Conservation (phyloP, 2,888 invertebrate species). For the Dysmachus trigonus region DNA sequence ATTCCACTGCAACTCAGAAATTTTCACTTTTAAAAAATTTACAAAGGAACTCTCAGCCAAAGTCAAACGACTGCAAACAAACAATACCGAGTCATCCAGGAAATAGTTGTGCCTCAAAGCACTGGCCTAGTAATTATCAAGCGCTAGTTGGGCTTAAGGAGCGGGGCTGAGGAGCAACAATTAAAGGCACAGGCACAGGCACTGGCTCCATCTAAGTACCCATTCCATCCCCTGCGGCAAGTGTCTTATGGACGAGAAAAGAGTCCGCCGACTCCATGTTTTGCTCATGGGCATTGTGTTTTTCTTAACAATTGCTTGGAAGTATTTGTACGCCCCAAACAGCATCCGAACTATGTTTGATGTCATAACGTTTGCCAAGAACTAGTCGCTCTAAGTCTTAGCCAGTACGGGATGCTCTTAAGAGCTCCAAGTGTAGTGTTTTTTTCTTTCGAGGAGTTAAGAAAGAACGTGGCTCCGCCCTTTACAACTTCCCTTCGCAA, state of each 20-base stretch:
- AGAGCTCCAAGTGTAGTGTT: neutral
- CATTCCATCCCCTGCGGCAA: neutral
- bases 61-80: neutral
- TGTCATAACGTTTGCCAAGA: constrained; percentile 4
- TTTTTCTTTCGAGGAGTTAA: neutral
- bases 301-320: neutral
- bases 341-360: neutral
- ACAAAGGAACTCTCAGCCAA: neutral
- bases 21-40: neutral
- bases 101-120: neutral
- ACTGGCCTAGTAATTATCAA: neutral
- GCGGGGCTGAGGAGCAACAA: neutral
- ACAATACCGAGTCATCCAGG: neutral
- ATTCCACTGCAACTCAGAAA: neutral
- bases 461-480: neutral
- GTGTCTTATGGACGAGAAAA: neutral
- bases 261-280: neutral
- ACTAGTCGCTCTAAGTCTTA: neutral
- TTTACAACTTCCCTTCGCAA: neutral
- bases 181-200: neutral
- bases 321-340: neutral
- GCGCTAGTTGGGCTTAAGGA: neutral
- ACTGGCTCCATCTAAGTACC: neutral
- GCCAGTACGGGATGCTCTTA: neutral
- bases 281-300: neutral